Conservation (phyloP, 2,888 invertebrate species). For the Priocnemis perturbator region DNA sequence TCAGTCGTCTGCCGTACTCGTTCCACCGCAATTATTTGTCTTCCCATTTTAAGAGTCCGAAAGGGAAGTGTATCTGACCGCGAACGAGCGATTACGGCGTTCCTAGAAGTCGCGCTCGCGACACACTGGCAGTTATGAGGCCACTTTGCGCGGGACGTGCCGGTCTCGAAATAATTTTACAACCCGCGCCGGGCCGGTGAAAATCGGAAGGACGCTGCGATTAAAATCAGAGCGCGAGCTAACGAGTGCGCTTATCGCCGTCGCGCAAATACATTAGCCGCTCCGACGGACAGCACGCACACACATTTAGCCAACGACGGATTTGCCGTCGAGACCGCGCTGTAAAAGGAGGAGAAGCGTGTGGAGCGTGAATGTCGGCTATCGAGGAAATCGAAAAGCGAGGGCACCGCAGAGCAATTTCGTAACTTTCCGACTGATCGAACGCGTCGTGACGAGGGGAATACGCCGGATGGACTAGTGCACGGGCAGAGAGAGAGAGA, state of each 20-base stretch:
- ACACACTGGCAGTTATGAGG: not conserved
- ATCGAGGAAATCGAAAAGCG: constrained; percentile 7
- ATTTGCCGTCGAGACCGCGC: not conserved
- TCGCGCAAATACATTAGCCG: not conserved
- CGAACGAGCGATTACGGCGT: constrained; percentile 34
- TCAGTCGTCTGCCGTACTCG: constrained; percentile 67
- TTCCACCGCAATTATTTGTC: constrained; percentile 70
- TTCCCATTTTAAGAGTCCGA: constrained; percentile 67
- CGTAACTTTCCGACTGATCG: constrained; percentile 31
- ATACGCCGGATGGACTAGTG: constrained; percentile 11
- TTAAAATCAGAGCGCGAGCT: not conserved
- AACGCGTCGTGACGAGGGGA: constrained; percentile 17
- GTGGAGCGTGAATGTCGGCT: constrained; percentile 5
- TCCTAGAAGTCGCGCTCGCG: constrained; percentile 25
- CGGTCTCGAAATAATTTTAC: constrained; percentile 21
- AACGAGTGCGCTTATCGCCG: not conserved
- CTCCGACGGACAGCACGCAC: constrained; percentile 4
- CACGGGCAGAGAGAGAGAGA: not conserved
- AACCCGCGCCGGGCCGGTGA: no score
- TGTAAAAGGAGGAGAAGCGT: not conserved
- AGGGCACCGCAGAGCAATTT: constrained; percentile 12
- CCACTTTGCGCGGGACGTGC: constrained; percentile 9
- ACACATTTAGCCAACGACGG: not conserved
- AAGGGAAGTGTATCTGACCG: constrained; percentile 28
- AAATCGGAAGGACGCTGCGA: not conserved